Percentiles rank a stretch among this genome's conserved stretches.
phyloP scores from a whole-genome alignment of 2,888 invertebrate species.

The Drosophila macrospina region DNA sequence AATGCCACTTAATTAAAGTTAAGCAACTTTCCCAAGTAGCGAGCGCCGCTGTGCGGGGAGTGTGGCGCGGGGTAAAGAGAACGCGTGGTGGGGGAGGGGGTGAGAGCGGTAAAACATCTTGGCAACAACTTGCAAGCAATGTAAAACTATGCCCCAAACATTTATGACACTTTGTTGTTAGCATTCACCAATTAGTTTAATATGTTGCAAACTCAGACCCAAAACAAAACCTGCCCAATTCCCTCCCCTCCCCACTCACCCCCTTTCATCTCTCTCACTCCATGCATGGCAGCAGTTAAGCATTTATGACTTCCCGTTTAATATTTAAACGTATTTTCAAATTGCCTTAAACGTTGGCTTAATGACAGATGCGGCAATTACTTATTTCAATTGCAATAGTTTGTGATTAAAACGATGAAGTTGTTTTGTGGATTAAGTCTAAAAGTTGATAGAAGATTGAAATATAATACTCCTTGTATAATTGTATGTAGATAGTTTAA shows the following conservation, averaged over 20 bases:
- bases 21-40: constrained; percentile 43
- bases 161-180: constrained; percentile 56
- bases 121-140: constrained; percentile 25
- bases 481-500: too few relatives aligned
- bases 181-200: constrained; percentile 19
- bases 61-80: too few relatives aligned
- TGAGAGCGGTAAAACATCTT: constrained; percentile 19
- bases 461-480: too few relatives aligned
- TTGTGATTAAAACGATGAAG: constrained; percentile 1
- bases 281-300: constrained; percentile 4
- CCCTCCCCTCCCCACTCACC: not conserved
- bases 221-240: constrained; percentile 1
- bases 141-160: constrained; percentile 52
- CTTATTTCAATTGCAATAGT: constrained; percentile 5
- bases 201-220: constrained; percentile 8
- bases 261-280: too few relatives aligned
- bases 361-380: constrained; percentile 16
- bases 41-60: too few relatives aligned
- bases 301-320: constrained; percentile 27
- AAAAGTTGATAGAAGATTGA: not conserved
- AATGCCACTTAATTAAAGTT: constrained; percentile 79
- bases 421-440: not conserved
- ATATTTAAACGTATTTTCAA: constrained; percentile 19
- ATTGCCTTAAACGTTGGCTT: constrained; percentile 12
- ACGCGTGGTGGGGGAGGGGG: not conserved